A percentile compares a stretch with the other conserved stretches of the same genome.
Conservation (phyloP, 2,888 invertebrate genomes). For the Bombyx huttoni region DNA sequence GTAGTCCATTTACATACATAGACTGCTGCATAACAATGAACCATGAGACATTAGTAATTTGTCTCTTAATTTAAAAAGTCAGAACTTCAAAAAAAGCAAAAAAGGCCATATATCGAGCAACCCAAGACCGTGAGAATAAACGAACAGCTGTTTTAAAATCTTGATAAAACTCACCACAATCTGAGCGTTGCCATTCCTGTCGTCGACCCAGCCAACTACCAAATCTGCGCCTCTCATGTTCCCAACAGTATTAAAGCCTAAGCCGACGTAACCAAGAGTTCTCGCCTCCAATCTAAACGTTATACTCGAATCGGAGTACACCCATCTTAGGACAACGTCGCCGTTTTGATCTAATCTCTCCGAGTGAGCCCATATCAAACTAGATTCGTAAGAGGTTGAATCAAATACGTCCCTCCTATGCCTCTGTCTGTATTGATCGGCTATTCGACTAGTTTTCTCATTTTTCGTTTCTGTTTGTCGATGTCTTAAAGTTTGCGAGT, state of each 20-base stretch:
- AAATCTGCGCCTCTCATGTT: constrained; percentile 88
- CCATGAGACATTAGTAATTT: too few relatives aligned
- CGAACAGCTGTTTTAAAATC: constrained; percentile 28
- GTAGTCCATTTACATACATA: too few relatives aligned
- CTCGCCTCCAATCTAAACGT: constrained; percentile 87
- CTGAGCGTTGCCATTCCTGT: constrained; percentile 76
- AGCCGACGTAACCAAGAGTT: constrained; percentile 88
- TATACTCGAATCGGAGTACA: constrained; percentile 81
- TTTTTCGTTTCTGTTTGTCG: constrained; percentile 44
- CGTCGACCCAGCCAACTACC: constrained; percentile 91
- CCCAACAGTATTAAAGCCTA: constrained; percentile 88
- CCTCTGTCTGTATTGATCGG: constrained; percentile 45
- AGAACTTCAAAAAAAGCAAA: not conserved
- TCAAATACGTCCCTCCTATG: constrained; percentile 55
- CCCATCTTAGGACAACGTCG: constrained; percentile 77
- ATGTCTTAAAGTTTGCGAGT: constrained; percentile 33
- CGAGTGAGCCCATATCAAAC: constrained; percentile 73
- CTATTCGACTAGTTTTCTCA: constrained; percentile 48
- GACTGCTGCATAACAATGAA: too few relatives aligned
- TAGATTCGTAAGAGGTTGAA: constrained; percentile 54
- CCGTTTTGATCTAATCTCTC: constrained; percentile 69
- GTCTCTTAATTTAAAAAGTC: not conserved
- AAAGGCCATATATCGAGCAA: not conserved
- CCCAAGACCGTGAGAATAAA: constrained; percentile 16
- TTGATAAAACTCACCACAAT: constrained; percentile 79